phyloP scores from a whole-genome alignment of 2,888 invertebrate species.

The Xanthia togata region DNA sequence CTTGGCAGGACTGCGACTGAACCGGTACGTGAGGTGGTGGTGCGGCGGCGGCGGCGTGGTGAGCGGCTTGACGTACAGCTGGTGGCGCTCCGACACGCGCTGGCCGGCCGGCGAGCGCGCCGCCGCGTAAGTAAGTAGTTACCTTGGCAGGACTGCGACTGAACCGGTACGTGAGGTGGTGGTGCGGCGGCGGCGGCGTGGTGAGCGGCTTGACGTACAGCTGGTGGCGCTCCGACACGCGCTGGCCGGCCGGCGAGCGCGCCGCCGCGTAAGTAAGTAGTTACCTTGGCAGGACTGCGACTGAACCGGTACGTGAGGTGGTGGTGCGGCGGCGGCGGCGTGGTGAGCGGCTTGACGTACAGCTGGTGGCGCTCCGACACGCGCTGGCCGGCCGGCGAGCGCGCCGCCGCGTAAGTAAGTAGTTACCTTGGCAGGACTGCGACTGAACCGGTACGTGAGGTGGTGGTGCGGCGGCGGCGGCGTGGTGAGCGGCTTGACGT shows the following conservation, averaged over 20 bases:
- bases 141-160: constrained; percentile 97
- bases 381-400: constrained; percentile 71
- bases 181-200: constrained; percentile 85
- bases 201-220: constrained; percentile 88
- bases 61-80: constrained; percentile 87
- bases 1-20: constrained; percentile 96
- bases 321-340: constrained; percentile 87
- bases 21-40: constrained; percentile 93
- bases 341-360: constrained; percentile 86
- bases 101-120: too few relatives aligned
- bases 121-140: constrained; percentile 55
- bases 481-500: constrained; percentile 86
- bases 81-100: constrained; percentile 83
- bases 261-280: too few relatives aligned
- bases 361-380: constrained; percentile 86
- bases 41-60: constrained; percentile 86
- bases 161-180: constrained; percentile 94
- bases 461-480: constrained; percentile 88
- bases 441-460: constrained; percentile 94
- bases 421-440: constrained; percentile 91
- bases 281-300: constrained; percentile 96
- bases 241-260: constrained; percentile 68
- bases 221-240: constrained; percentile 89
- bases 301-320: constrained; percentile 95
- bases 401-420: too few relatives aligned